phyloP scores from a whole-genome alignment of 2,888 invertebrate species.

The Pandemis corylana region DNA sequence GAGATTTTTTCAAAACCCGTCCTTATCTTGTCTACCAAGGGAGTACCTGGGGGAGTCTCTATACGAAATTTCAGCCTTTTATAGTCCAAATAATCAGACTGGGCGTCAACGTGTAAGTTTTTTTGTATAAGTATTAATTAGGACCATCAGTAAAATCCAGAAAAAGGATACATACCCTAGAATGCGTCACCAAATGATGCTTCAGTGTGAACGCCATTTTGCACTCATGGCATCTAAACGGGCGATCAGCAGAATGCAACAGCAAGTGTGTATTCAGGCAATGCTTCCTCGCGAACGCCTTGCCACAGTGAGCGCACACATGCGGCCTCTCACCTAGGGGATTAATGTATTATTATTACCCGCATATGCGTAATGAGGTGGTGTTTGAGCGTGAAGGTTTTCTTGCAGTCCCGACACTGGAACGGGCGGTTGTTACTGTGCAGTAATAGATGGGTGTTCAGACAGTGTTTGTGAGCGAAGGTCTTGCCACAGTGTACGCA shows the following conservation, averaged over 20 bases:
- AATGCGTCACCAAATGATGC: slow-evolving; percentile 92
- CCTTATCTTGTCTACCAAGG: too few relatives aligned
- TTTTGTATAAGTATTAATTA: too few relatives aligned
- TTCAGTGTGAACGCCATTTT: slow-evolving; percentile 94
- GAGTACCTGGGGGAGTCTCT: too few relatives aligned
- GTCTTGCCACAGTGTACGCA: slow-evolving; percentile 88
- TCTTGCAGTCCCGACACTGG: slow-evolving; percentile 89
- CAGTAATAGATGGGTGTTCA: slow-evolving; percentile 89
- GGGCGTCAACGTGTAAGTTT: too few relatives aligned
- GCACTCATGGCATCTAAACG: slow-evolving; percentile 93
- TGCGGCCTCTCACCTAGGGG: slow-evolving; percentile 89
- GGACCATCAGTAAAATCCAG: background rate
- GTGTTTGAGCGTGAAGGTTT: slow-evolving; percentile 90
- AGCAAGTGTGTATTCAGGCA: slow-evolving; percentile 93
- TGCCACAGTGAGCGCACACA: slow-evolving; percentile 91
- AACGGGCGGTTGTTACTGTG: slow-evolving; percentile 89
- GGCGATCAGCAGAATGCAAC: slow-evolving; percentile 92
- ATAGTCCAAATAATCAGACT: too few relatives aligned
- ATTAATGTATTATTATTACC: slow-evolving; percentile 56
- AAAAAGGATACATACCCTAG: slow-evolving; percentile 82
- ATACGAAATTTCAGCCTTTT: too few relatives aligned
- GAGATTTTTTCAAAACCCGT: too few relatives aligned
- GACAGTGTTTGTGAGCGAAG: slow-evolving; percentile 89
- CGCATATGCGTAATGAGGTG: slow-evolving; percentile 88
- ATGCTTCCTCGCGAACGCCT: slow-evolving; percentile 92